A percentile compares a stretch with the other conserved stretches of the same genome.
Conservation (phyloP, 2,113 vertebrate genomes). For the Vidua macroura region DNA sequence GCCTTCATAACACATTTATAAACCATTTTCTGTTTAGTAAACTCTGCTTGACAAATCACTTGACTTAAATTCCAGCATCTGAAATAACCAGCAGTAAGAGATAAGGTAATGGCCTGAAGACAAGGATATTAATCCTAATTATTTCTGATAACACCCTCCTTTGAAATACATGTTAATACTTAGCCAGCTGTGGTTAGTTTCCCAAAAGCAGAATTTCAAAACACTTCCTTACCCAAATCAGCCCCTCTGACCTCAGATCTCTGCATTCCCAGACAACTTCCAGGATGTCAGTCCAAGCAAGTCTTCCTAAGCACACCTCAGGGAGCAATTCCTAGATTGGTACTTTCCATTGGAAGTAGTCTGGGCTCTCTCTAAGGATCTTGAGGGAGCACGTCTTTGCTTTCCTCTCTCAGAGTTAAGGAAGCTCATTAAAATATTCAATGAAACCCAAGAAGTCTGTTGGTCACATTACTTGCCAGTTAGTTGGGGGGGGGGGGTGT, state of each 20-base stretch:
- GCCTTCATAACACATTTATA: not conserved
- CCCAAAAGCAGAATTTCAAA: conserved; percentile 23
- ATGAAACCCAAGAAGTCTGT: not conserved
- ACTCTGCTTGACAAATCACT: not conserved
- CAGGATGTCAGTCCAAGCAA: not conserved
- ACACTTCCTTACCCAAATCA: not conserved
- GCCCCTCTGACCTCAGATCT: not conserved
- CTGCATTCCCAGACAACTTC: not conserved
- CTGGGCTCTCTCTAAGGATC: not conserved
- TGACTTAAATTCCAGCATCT: not conserved
- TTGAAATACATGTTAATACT: not conserved
- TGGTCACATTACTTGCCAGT: not conserved
- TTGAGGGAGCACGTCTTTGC: not conserved
- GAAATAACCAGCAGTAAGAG: not conserved
- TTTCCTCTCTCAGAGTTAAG: not conserved
- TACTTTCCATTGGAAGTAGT: not conserved
- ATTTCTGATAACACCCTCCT: not conserved
- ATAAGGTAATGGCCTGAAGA: not conserved
- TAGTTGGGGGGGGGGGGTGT: not conserved
- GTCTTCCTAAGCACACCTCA: not conserved
- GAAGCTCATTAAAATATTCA: not conserved
- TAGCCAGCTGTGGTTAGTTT: not conserved
- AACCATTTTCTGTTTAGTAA: not conserved
- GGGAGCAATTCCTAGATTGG: not conserved
- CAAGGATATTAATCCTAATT: not conserved